Base-by-base conservation (phyloP, 1,140 invertebrate species). In the Onthophagus taurus region DNA sequence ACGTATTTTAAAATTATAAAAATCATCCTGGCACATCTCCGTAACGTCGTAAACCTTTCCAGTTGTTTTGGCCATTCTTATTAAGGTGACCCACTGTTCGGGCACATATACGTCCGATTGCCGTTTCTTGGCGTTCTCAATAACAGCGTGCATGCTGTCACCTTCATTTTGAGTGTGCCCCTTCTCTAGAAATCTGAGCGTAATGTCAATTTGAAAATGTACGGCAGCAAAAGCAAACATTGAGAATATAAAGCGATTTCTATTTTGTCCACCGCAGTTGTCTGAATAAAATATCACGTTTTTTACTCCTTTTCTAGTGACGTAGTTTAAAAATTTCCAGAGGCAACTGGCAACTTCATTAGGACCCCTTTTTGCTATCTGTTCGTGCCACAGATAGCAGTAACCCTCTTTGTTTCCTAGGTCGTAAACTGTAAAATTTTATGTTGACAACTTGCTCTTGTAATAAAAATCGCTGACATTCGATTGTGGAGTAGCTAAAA, bases 351-450 rank as follows among this genome's bases (percentile, higher is more conserved):
- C 59, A 47, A 69, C 68, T 52, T 64, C 61, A 39, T 62, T 65
- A 11, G 62, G 58, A 11, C 58, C 64, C 38, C 65, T 54, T 34
- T 63, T 60, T 7, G 54, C 68, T 21, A 63, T 51, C 3, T 48
- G 45, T 50, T 72, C 67, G 48, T 64, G 53, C 65, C 68, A 72
- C 18, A 69, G 51, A 47, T 60, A 66, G 42, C 65, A 68, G 35
- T 47, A 43, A 4, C 52, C 57, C 47, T 53, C 43, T 21, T 56
- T 48, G n/a, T 52, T 57, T 21, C 19, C 47, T 8, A 61, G 39
- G 41, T 65, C 52, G 50, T 51, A 65, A 33, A 63, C 47, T 2
- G 65, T 72, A 24, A 69, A 67, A 51, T 70, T 71, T 30, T 62
- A 67, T 12, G 59, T 46, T 31, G 54, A 50, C n/a, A 71, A 38